A percentile compares a stretch with the other conserved stretches of the same genome.
These are phyloP conservation scores for Trichoplax adhaerens DNA, from an alignment of 37 sponge, comb jelly and placozoan species.

Conservation along the genomic window DNA sequence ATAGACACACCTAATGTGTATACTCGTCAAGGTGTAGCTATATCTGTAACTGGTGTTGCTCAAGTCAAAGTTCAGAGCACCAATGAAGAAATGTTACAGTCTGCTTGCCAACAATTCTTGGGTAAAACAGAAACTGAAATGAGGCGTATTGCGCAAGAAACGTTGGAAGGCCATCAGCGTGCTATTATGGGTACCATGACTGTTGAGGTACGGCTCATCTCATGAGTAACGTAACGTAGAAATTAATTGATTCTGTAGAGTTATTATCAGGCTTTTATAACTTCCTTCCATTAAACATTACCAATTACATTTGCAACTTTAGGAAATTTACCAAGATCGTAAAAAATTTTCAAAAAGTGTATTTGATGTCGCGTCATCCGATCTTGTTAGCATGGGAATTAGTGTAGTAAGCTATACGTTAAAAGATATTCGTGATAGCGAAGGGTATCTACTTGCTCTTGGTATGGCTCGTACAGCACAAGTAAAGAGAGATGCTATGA, in stretches of 20 bases:
- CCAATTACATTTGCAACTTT: neutral
- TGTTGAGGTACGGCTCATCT: conserved; percentile 5
- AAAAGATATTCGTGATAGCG: conserved; percentile 20
- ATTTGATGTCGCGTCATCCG: conserved; percentile 12
- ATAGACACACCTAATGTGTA: conserved; percentile 18
- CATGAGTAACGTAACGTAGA: too few species aligned
- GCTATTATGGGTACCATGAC: conserved; percentile 42
- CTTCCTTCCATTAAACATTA: too few species aligned
- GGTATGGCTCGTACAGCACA: conserved; percentile 31
- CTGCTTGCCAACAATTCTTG: conserved; percentile 16
- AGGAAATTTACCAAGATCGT: neutral
- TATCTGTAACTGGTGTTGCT: conserved; percentile 29
- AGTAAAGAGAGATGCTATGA: conserved; percentile 35
- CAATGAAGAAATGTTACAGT: neutral
- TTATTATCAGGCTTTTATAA: too few species aligned
- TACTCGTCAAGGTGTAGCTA: conserved; percentile 25
- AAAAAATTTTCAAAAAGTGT: too few species aligned
- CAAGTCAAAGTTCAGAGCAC: conserved; percentile 12
- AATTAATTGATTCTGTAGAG: too few species aligned
- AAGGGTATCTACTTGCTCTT: conserved; percentile 19
- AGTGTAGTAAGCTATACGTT: conserved; percentile 23
- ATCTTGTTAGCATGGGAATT: conserved; percentile 29
- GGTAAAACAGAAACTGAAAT: neutral
- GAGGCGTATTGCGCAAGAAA: too few species aligned
- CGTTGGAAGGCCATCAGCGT: conserved; percentile 19